Base-by-base conservation (phyloP, 2,797 vertebrate genomes). In the Gobionotothen gibberifrons region DNA sequence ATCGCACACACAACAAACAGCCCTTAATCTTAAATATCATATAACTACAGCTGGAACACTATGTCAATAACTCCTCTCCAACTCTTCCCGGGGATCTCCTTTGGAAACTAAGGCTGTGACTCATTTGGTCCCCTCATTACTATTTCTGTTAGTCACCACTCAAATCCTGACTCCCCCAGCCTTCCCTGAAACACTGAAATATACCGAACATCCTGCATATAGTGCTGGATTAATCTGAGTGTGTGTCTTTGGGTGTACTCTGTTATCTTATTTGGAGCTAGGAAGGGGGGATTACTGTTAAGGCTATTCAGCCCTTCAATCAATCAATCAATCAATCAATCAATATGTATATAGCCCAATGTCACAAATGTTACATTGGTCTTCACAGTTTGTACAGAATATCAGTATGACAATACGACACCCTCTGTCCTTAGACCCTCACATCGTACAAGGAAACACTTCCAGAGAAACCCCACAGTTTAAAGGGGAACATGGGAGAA, bases 281-380 rank as follows among this genome's bases (percentile, higher is more conserved):
- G 19, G 26, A 61, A 22, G 16, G 46, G 15, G 81, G 87, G 74
- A 85, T 92, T 92, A 88, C 81, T 59, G 82, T 85, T 64, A 44
- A 73, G 56, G 64, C 71, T 71, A 75, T 86, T 87, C 82, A 83
- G 51, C 67, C 62, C 47, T 54, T 26, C 3, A 26, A 26, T 26
- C 22, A 26, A 26, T 26, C 22, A 26, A 26, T 26, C 22, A 26
- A 21, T 21, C n/a, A n/a, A n/a, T n/a, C n/a, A n/a, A n/a, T n/a
- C n/a, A n/a, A n/a, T 21, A 21, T 21, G 21, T 21, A 21, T 21
- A 21, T 21, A 21, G 21, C 21, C 21, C 21, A 21, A 21, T 21
- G 21, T 21, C 21, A 21, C 21, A 21, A 21, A 21, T 21, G 21
- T 21, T 21, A 21, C 21, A 21, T 21, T 21, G 21, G 21, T 21